Conservation (phyloP, 2,888 invertebrate genomes). For the Tetragnatha montana region DNA sequence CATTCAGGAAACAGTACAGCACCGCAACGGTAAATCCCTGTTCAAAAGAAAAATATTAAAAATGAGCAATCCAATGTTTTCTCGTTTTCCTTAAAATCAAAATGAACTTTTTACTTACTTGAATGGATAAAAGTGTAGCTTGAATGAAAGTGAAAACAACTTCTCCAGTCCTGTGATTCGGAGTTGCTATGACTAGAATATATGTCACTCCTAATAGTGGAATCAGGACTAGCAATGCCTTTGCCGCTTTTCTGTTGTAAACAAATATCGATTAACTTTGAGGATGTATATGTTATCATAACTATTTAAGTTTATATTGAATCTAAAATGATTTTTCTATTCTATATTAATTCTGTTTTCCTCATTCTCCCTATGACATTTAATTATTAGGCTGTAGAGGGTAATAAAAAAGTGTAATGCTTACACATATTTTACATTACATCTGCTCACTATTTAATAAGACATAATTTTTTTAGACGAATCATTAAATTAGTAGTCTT, state of each 20-base stretch:
- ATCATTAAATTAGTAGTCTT: no score
- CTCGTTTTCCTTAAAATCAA: not conserved
- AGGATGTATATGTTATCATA: not conserved
- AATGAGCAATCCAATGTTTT: not conserved
- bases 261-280: not conserved
- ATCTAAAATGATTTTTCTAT: not conserved
- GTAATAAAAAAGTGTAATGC: no score
- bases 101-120: slow-evolving; percentile 78
- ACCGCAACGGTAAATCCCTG: slow-evolving; percentile 67
- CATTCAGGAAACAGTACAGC: slow-evolving; percentile 65
- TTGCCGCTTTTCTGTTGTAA: slow-evolving; percentile 88
- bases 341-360: not conserved
- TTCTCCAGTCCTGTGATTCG: slow-evolving; percentile 83
- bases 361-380: not conserved
- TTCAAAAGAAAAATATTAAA: not conserved
- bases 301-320: not conserved
- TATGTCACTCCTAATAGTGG: slow-evolving; percentile 94
- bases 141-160: slow-evolving; percentile 87
- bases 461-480: no score
- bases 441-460: no score
- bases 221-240: slow-evolving; percentile 91
- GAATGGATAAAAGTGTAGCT: slow-evolving; percentile 90
- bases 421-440: no score
- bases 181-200: slow-evolving; percentile 85
- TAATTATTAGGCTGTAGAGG: no score